A percentile compares a stretch with the other conserved stretches of the same genome.
These are phyloP conservation scores for Troides helena DNA, from an alignment of 2,888 invertebrate genomes.

Conservation along the genomic window DNA sequence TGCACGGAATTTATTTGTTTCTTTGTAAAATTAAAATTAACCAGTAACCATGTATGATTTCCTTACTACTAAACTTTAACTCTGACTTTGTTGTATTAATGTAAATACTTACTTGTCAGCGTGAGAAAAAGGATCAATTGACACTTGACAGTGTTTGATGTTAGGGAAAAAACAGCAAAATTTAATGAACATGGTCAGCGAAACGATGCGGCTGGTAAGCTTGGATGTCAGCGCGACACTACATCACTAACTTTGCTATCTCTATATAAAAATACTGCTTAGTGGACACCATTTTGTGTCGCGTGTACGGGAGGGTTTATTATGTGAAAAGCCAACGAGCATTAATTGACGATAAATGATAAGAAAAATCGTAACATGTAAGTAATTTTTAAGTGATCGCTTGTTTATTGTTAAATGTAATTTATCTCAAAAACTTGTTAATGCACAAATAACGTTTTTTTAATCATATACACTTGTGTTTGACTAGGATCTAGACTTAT, in stretches of 20 bases:
- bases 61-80: background rate
- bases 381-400: too few relatives aligned
- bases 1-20: background rate
- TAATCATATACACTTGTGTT: too few relatives aligned
- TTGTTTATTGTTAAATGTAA: too few relatives aligned
- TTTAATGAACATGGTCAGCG: constrained; percentile 14
- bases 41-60: background rate
- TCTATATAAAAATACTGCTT: constrained; percentile 14
- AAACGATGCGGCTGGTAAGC: background rate
- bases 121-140: background rate
- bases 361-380: too few relatives aligned
- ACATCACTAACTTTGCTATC: constrained; percentile 12
- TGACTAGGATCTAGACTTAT: too few relatives aligned
- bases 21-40: background rate
- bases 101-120: background rate
- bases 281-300: constrained; percentile 5
- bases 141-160: background rate
- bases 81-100: background rate
- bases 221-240: constrained; percentile 21
- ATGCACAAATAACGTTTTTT: too few relatives aligned
- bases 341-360: too few relatives aligned
- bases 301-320: too few relatives aligned
- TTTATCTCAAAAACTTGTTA: too few relatives aligned
- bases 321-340: too few relatives aligned
- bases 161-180: background rate